These are phyloP conservation scores for Cheilosia scutellata DNA, from an alignment of 2,888 invertebrate genomes.

Conservation along the genomic window DNA sequence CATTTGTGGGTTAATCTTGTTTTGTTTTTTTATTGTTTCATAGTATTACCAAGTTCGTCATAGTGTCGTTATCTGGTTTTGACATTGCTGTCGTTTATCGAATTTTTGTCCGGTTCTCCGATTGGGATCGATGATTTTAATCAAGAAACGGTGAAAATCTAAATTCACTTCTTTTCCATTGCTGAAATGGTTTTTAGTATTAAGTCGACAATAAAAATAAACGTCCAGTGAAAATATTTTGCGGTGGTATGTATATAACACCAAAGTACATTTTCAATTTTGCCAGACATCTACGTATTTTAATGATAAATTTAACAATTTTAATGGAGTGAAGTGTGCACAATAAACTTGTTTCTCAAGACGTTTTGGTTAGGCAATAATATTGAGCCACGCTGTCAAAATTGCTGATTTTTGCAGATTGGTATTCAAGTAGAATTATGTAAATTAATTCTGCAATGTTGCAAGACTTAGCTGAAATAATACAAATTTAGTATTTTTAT, in stretches of 20 bases:
- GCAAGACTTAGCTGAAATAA: background rate
- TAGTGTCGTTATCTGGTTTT: conserved; percentile 21
- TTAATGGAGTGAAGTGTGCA: background rate
- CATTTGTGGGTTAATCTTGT: conserved; percentile 46
- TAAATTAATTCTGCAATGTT: conserved; percentile 4
- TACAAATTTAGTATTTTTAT: background rate
- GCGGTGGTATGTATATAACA: conserved; percentile 6
- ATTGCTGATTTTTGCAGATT: background rate
- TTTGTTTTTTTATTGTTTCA: conserved; percentile 13
- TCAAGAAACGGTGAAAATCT: conserved; percentile 11
- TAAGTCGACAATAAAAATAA: conserved; percentile 1
- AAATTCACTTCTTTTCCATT: background rate
- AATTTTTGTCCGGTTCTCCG: conserved; percentile 24
- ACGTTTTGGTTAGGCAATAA: background rate
- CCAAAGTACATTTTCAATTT: background rate
- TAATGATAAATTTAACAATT: conserved; percentile 5
- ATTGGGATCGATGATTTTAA: conserved; percentile 34
- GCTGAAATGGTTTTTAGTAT: background rate
- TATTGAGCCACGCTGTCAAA: background rate
- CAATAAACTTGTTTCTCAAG: background rate
- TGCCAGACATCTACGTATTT: background rate
- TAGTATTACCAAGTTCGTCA: conserved; percentile 28
- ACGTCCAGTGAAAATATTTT: background rate
- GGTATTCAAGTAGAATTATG: conserved; percentile 1
- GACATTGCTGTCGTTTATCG: conserved; percentile 17